Evolutionary conservation across 2,888 invertebrate species (phyloP).

Genomic region (Acronicta alni): DNA sequence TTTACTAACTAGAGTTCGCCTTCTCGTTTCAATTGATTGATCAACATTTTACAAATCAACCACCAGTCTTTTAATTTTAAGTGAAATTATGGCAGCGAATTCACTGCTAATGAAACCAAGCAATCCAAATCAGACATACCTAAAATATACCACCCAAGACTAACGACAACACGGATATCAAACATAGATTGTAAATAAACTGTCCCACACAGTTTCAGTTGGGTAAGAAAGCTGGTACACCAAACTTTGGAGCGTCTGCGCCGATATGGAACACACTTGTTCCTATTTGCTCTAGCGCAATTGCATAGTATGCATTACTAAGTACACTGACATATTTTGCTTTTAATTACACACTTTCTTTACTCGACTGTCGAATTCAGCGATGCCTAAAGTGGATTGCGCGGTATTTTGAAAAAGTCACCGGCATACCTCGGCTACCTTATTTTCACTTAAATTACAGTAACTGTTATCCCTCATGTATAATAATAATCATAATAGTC

Average conservation of each 20-base stretch:
- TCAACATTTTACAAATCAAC: too few species aligned
- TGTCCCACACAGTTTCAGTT: slow-evolving; percentile 22
- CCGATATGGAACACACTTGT: slow-evolving; percentile 54
- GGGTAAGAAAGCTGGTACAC: slow-evolving; percentile 24
- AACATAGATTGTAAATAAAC: slow-evolving; percentile 32
- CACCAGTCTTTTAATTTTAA: too few species aligned
- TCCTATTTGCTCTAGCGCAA: slow-evolving; percentile 41
- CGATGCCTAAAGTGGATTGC: too few species aligned
- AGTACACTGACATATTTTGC: slow-evolving; percentile 25
- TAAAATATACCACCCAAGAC: slow-evolving; percentile 11
- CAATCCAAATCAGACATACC: neutral
- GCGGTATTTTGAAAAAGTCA: too few species aligned
- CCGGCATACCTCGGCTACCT: too few species aligned
- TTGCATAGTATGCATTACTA: slow-evolving; percentile 31
- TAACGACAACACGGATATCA: slow-evolving; percentile 16
- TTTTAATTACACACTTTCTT: slow-evolving; percentile 19
- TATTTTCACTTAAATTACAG: too few species aligned
- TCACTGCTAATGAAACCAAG: neutral
- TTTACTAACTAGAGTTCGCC: too few species aligned
- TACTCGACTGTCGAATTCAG: neutral
- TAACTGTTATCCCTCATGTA: too few species aligned
- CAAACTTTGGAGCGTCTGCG: slow-evolving; percentile 27
- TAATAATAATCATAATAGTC: too few species aligned
- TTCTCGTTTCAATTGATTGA: too few species aligned
- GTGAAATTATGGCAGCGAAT: too few species aligned